Evolutionary conservation across 2,797 vertebrate genomes (phyloP), one percentile per base, ranked within the genome.

Genomic region (Microhierax caerulescens): DNA sequence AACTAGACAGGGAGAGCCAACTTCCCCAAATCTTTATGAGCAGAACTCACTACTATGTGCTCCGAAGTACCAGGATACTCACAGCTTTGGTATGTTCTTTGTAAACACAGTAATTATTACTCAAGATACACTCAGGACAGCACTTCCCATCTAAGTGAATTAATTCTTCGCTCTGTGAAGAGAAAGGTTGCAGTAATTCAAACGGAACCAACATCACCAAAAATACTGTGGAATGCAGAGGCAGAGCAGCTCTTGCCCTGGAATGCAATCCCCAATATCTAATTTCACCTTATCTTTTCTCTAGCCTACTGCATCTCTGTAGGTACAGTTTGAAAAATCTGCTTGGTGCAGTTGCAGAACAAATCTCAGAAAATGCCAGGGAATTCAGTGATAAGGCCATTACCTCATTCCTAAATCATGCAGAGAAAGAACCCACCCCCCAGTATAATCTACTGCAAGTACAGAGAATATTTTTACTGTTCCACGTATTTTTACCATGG

Each of bases 101-200:
- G 96, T 98, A 98, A 85, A 98, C 88, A 97, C 99, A 99, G 92
- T 97, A 93, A 22, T 97, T 94, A 57, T 79, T 98, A 30, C 85
- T 95, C 11, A 98, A 96, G 81, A 98, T 97, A 96, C 99, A 99
- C 97, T 99, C 99, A 19, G 99, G 98, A 92, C 99, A 99, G 96
- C 99, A 99, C 93, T 99, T 99, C 54, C 97, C 99, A 43, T 98
- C 96, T 43, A 99, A 97, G 93, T 99, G 98, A 92, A 99, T 95
- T 78, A 99, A 97, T 96, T 99, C 98, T 85, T 99, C 98, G 60
- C 98, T 99, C 99, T 99, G 96, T 22, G 56, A 92, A 96, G 83
- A 97, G 64, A 97, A 61, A 92, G 72, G 77, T 36, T 90, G 73
- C 75, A 88, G 81, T 56, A 81, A 86, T 63, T 94, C 50, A 95